A percentile compares a stretch with the other conserved stretches of the same genome.
Conservation (phyloP, 2,113 vertebrate genomes). For the Myanophis thanlyinensis region DNA sequence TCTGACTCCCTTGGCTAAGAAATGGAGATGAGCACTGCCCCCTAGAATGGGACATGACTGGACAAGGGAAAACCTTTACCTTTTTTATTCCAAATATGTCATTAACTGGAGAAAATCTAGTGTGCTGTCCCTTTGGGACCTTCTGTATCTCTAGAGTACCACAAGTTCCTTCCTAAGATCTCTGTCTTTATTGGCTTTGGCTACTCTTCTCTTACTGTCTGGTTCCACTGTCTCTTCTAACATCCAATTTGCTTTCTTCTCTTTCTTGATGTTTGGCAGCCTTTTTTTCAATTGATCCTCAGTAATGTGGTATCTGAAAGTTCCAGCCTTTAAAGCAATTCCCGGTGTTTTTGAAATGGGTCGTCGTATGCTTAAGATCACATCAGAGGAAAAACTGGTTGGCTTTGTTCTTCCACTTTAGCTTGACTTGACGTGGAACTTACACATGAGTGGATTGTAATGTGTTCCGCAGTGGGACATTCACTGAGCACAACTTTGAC, state of each 20-base stretch:
- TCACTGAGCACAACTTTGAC: neutral
- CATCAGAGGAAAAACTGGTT: neutral
- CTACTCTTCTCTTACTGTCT: neutral
- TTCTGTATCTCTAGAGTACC: neutral
- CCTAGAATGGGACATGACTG: neutral
- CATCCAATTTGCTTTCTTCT: neutral
- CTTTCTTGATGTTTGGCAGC: neutral
- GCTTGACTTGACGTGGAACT: neutral
- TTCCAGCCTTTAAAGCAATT: neutral
- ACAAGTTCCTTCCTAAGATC: neutral
- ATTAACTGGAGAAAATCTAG: neutral
- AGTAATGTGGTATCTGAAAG: neutral
- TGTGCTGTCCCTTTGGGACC: neutral
- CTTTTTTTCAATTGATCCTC: neutral
- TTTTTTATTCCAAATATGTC: neutral
- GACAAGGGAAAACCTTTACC: neutral
- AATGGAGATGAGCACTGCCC: neutral
- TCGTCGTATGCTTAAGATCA: neutral
- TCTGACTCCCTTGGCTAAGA: neutral
- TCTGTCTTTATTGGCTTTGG: neutral
- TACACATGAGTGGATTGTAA: neutral
- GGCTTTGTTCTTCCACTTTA: neutral
- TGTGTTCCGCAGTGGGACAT: neutral
- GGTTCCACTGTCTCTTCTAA: neutral
- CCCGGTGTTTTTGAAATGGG: neutral